Evolutionary conservation across 1,140 invertebrate genomes (phyloP), one percentile per base, ranked within the genome.

Genomic region (Tetragonula clypearis): DNA sequence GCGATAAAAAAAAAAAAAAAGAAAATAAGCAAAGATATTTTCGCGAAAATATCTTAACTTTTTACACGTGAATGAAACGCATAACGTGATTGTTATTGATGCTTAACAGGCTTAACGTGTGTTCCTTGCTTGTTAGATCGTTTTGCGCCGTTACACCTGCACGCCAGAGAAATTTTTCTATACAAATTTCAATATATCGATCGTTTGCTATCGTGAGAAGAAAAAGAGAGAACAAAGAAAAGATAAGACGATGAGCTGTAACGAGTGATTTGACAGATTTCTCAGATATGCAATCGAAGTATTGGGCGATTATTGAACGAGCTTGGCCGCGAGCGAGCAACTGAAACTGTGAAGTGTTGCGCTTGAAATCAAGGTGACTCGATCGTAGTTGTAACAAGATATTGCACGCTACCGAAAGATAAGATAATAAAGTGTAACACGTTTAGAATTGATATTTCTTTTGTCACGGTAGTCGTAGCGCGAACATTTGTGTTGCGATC

Each of bases 361-460:
- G 9, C n/a, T 65, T 19, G 30, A 69, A 83, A 83, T 69, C 62
- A 69, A 78, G 74, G 53, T 69, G 62, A 68, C 81, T 78, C 6
- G 62, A 19, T 66, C 30, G n/a, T 69, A 49, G 23, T 26, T 26
- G 72, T 68, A 78, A 77, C 55, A 53, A 58, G 81, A 83, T 69
- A 83, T 58, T 56, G 35, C 35, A 78, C 30, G 30, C 3, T 77
- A 68, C 30, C 17, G 19, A 21, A n/a, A 26, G 81, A 83, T 83
- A 83, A 83, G 81, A 83, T 83, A 83, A 62, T 65, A 41, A 74
- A 74, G 8, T 17, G 41, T 26, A 14, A 30, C 49, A 1, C 14
- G 21, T 11, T 68, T 8, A 14, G 41, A 69, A 41, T 53, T 53
- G 41, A n/a, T 41, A 58, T 15, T 41, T 35, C 55, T 53, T 12